Base-by-base conservation (phyloP, 2,113 vertebrate genomes). In the Variabilichromis moorii region DNA sequence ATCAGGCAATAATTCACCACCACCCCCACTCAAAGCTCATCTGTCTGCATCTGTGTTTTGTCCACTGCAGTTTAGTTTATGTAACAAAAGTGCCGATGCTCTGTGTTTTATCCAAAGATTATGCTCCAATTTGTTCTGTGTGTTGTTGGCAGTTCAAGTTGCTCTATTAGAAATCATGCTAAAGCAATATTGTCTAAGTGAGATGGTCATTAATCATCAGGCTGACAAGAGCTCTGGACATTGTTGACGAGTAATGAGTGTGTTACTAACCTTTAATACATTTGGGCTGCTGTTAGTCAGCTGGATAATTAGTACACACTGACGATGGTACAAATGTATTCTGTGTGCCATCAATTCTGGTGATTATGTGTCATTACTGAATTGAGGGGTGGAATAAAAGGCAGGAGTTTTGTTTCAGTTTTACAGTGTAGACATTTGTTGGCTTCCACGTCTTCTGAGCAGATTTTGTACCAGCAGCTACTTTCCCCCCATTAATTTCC, bases 141-240 rank as follows among this genome's bases (percentile, higher is more conserved):
- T 84, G 89, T 86, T 84, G 84, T 55, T 92, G 92, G 91, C 88
- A 86, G 81, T 84, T 88, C 79, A 90, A 89, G 89, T 73, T 45
- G 66, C 78, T 89, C 90, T 78, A 92, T 94, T 95, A 94, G 92
- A 94, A 94, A 90, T 92, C 71, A 84, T 91, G 88, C 91, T 95
- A 89, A 87, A 95, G 90, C 91, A 95, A 94, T 92, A 95, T 88
- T 89, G 54, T 86, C 54, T 6, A 66, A 90, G 88, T 83, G 91
- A 82, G 87, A 89, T 51, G 86, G 68, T 90, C 95, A 96, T 96
- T 95, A 96, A 96, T 96, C 95, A 96, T 90, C 80, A 81, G 76
- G 33, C 17, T 95, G 94, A 95, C 95, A 94, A 73, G 78, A 80
- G 89, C 83, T 95, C 91, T 95, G 95, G 94, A 96, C 87, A 93